Base-by-base conservation (phyloP, 1,140 invertebrate genomes). In the Halictus rubicundus region DNA sequence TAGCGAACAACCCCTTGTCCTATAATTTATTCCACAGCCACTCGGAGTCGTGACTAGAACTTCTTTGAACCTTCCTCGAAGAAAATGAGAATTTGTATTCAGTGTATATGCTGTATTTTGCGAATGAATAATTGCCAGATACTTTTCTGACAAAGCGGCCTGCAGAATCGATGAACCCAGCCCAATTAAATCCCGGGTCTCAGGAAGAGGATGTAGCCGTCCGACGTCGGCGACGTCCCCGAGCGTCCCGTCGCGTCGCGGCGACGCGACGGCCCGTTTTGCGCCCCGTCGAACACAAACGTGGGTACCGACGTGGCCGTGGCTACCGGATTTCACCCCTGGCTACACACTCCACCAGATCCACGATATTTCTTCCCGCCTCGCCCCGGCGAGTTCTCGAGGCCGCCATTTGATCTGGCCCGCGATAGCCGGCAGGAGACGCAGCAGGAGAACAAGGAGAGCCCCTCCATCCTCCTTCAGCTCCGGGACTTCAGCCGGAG, bases 241-340 rank as follows among this genome's bases (percentile, higher is more conserved):
- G 46, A 81, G 16, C 68, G 49, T 52, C 49, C 16, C 54, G 70
- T 61, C 66, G 69, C 54, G 70, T 61, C 66, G 69, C 49, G 71
- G 52, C 39, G 75, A 70, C 81, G 78, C 71, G 59, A 72, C 25
- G 77, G 70, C 70, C 42, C 84, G 84, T 90, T 90, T 90, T 87
- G 87, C 89, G 87, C 87, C 86, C 89, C 90, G 90, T 88, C 87
- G 86, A 87, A 89, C 88, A 88, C 87, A 88, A 92, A 91, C 88
- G 86, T 84, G 87, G 87, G 86, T 89, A 9, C 42, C 83, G 92
- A 91, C 90, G 88, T 91, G 89, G 85, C 86, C 88, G 82, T 84
- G 84, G 91, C 92, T 92, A 92, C 92, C 89, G 90, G 90, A 92
- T 93, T 92, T 93, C 88, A 92, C 88, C 90, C 91, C 91, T 91